A percentile compares a stretch with the other conserved stretches of the same genome.
These are phyloP conservation scores for Acleris sparsana DNA, from an alignment of 2,888 invertebrate species.

Conservation along the genomic window DNA sequence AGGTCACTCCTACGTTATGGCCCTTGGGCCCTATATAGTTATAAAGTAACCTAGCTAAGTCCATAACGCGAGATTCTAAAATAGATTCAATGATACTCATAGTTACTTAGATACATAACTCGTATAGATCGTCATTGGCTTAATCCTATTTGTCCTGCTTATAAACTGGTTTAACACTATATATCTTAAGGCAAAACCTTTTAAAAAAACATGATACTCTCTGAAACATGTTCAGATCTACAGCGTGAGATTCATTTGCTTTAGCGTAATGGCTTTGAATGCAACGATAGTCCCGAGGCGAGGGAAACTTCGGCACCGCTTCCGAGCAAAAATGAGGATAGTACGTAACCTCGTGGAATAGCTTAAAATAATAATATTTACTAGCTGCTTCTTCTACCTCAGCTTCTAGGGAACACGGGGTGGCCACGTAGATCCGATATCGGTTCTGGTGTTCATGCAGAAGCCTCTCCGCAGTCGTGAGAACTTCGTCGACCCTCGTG, in stretches of 20 bases:
- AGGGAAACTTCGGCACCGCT: slow-evolving; percentile 85
- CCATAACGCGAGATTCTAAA: too few species aligned
- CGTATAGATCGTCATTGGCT: too few species aligned
- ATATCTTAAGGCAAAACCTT: slow-evolving; percentile 73
- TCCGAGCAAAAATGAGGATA: slow-evolving; percentile 91
- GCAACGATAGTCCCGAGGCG: slow-evolving; percentile 62
- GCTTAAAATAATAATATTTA: slow-evolving; percentile 70
- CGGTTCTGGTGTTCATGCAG: slow-evolving; percentile 78
- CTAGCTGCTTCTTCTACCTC: slow-evolving; percentile 77
- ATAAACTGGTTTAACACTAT: slow-evolving; percentile 58
- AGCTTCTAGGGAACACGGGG: slow-evolving; percentile 87
- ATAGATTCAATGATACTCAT: too few species aligned
- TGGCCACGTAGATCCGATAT: slow-evolving; percentile 87
- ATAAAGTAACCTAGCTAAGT: too few species aligned
- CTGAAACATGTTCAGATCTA: slow-evolving; percentile 68
- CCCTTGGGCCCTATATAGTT: too few species aligned
- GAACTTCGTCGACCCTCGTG: slow-evolving; percentile 79
- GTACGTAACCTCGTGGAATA: slow-evolving; percentile 83
- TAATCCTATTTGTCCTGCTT: slow-evolving; percentile 39
- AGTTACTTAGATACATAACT: too few species aligned
- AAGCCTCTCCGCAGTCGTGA: slow-evolving; percentile 84
- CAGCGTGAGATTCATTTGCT: slow-evolving; percentile 62
- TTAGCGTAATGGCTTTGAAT: slow-evolving; percentile 45
- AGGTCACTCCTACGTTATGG: too few species aligned
- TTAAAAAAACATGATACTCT: slow-evolving; percentile 73